These are phyloP conservation scores for Luperina testacea DNA, from an alignment of 2,888 invertebrate species.

Conservation along the genomic window DNA sequence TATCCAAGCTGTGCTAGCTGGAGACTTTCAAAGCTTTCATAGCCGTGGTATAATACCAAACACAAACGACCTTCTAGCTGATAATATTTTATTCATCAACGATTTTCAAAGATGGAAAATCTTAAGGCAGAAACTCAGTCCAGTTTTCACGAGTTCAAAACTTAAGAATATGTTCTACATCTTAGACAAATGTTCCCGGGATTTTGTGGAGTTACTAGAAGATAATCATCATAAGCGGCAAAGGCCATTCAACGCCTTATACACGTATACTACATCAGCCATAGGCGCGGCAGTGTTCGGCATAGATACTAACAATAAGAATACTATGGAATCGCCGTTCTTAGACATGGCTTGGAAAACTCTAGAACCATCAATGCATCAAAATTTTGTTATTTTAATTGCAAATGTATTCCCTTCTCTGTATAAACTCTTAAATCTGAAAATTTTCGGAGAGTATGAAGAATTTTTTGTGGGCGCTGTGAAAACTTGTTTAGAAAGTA, in stretches of 20 bases:
- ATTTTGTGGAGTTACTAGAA: slow-evolving; percentile 75
- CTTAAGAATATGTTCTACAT: slow-evolving; percentile 83
- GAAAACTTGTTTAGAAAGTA: slow-evolving; percentile 72
- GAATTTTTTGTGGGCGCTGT: slow-evolving; percentile 79
- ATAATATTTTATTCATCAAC: slow-evolving; percentile 78
- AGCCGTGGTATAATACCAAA: slow-evolving; percentile 75
- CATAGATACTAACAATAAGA: slow-evolving; percentile 77
- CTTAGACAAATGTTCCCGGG: slow-evolving; percentile 76
- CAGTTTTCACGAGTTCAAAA: slow-evolving; percentile 80
- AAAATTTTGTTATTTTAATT: slow-evolving; percentile 67
- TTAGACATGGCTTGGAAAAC: slow-evolving; percentile 76
- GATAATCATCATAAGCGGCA: slow-evolving; percentile 63
- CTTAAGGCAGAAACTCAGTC: slow-evolving; percentile 80
- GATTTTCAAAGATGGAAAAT: slow-evolving; percentile 80
- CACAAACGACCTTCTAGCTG: slow-evolving; percentile 74
- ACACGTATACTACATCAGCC: slow-evolving; percentile 78
- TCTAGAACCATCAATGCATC: slow-evolving; percentile 63
- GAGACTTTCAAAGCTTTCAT: slow-evolving; percentile 79
- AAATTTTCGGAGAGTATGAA: slow-evolving; percentile 76
- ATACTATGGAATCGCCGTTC: slow-evolving; percentile 80
- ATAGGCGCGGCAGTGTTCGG: slow-evolving; percentile 85
- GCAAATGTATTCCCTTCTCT: slow-evolving; percentile 70
- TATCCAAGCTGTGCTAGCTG: slow-evolving; percentile 75
- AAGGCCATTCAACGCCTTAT: slow-evolving; percentile 74
- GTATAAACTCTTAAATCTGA: slow-evolving; percentile 71